A percentile compares a stretch with the other conserved stretches of the same genome.
phyloP scores from a whole-genome alignment of 2,113 vertebrate genomes.

The Eurypyga helias region DNA sequence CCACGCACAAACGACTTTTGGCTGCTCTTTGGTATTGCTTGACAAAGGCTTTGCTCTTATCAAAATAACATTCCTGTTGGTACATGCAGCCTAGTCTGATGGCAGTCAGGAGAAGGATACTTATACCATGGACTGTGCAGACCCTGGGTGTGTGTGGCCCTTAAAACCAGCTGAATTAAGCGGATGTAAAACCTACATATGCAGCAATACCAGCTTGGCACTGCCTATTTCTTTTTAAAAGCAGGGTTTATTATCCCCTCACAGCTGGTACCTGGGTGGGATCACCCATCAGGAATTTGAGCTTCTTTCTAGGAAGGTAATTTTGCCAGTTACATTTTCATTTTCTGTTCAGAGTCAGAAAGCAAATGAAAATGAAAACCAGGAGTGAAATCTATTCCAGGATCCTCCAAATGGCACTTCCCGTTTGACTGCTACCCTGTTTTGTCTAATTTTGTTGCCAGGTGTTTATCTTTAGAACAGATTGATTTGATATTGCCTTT shows the following conservation, averaged over 20 bases:
- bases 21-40: neutral
- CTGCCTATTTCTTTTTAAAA: neutral
- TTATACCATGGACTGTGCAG: neutral
- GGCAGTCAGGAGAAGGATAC: neutral
- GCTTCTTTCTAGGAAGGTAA: constrained; percentile 35
- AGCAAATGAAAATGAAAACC: neutral
- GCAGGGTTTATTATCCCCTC: neutral
- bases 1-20: neutral
- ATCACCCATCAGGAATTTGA: neutral
- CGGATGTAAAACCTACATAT: neutral
- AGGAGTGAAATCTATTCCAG: neutral
- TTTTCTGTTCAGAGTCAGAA: neutral
- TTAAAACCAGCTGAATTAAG: neutral
- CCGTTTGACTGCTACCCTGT: neutral
- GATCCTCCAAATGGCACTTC: neutral
- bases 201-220: neutral
- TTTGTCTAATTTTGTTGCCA: neutral
- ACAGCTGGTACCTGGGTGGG: constrained; percentile 29
- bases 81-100: neutral
- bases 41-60: neutral
- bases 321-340: neutral
- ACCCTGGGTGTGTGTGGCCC: neutral
- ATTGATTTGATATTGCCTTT: neutral
- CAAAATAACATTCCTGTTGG: neutral
- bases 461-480: neutral